Evolutionary conservation across 2,797 vertebrate genomes (phyloP).

Genomic region (Lagothrix lagotricha): DNA sequence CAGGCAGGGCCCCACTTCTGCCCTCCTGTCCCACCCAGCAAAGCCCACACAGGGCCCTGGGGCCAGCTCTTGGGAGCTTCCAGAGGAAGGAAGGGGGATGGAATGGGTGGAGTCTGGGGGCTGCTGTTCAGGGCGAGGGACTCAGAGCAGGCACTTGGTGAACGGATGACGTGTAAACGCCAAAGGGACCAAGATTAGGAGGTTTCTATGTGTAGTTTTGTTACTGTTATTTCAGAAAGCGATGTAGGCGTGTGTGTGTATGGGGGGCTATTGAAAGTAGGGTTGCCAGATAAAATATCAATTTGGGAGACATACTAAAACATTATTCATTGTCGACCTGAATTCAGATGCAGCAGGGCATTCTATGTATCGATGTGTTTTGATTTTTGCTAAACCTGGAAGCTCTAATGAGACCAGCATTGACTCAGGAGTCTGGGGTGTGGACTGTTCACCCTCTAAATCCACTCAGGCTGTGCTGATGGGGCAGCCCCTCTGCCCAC

Average conservation of each 20-base stretch:
- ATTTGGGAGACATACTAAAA: background rate
- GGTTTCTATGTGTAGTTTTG: background rate
- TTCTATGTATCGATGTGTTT: background rate
- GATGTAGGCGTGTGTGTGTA: accelerated
- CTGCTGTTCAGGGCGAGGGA: background rate
- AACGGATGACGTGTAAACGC: background rate
- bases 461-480: background rate
- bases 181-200: background rate
- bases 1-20: background rate
- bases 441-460: background rate
- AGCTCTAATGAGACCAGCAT: background rate
- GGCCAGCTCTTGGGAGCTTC: background rate
- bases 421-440: background rate
- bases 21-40: background rate
- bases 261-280: no score
- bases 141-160: background rate
- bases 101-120: background rate
- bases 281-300: background rate
- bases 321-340: background rate
- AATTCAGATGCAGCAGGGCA: background rate
- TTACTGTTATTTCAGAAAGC: background rate
- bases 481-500: background rate
- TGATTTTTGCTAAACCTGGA: background rate
- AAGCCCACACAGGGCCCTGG: background rate
- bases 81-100: background rate